Base-by-base conservation (phyloP, 2,113 vertebrate genomes). In the Scopus umbretta region DNA sequence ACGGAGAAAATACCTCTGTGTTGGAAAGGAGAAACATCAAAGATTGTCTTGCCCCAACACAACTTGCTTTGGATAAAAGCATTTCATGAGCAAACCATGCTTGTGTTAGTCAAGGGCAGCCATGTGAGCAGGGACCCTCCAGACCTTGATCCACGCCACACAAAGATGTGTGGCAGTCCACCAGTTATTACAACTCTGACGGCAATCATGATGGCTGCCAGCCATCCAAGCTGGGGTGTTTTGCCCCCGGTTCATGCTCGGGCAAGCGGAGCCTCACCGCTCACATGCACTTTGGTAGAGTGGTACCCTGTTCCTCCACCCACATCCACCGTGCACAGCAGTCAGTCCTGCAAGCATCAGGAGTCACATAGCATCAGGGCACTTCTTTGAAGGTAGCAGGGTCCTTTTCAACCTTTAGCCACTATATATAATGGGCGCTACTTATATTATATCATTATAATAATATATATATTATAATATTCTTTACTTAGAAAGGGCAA, bases 401-500 rank as follows among this genome's bases (percentile, higher is more conserved):
- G 85, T 62, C 79, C 63, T 83, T 90, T 68, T 66, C 20, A 92
- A 53, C 58, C 87, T 87, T 96, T 88, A 94, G 78, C 76, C 21
- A 20, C 93, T 94, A 87, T 81, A 91, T 85, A 94, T 87, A 95
- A 91, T 56, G 84, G 49, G 53, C 81, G 75, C 87, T 95, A 96
- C 81, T 92, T 94, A 95, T 91, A 88, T 91, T 81, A 86, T 94
- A 96, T 71, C 42, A 58, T 95, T 92, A 82, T 90, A 95, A 85
- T 92, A 40, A 91, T 94, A 84, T 89, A 73, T 96, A 84, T 96
- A 86, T 87, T 36, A 94, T 91, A 92, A 91, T 95, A 96, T 55
- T 91, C 76, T 88, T 94, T 96, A 96, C 55, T 72, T 95, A 26
- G 38, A 89, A 95, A 84, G 61, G 90, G 88, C 56, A 90, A 75